Base-by-base conservation (phyloP, 2,113 vertebrate genomes). In the Hyaena hyaena region DNA sequence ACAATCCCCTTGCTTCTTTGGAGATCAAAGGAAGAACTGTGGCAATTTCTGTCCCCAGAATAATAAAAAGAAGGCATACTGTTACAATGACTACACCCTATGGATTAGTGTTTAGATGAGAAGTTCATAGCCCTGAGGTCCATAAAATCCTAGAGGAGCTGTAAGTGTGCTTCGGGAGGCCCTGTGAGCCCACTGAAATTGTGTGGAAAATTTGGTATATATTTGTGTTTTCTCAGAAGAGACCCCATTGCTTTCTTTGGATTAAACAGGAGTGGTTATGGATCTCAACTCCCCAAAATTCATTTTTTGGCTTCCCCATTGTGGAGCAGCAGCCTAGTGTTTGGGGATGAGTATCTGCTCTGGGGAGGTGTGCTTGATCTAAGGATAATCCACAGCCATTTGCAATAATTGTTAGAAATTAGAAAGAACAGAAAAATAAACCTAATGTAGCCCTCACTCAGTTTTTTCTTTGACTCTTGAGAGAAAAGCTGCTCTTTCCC, bases 341-440 rank as follows among this genome's bases (percentile, higher is more conserved):
- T 73, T 31, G 65, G 24, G 39, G 73, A 43, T 39, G 79, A 43
- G 82, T 43, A 21, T 69, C 61, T 82, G 16, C 73, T 84, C 71
- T 73, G n/a, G 33, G 15, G 7, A 69, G 15, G 23, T 69, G 24
- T 74, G 55, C 50, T 80, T 81, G 45, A 94, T 63, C 66, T 92
- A 68, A 87, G 14, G 16, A 84, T 76, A 85, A 93, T 31, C 9
- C 4, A 28, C 35, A 1, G 4, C 28, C 17, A 45, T 88, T 88
- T 95, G 23, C 5, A 88, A n/a, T 61, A 87, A 82, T 65, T 87
- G 28, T 83, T 93, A 19, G 87, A 83, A 61, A 71, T 96, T 11
- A 87, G 12, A 85, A 17, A 90, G 24, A 77, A 48, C n/a, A 68
- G 66, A 65, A 94, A 90, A 88, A 87, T 35, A 84, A 68, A 55